phyloP scores from a whole-genome alignment of 2,113 vertebrate genomes.

The Ia io region DNA sequence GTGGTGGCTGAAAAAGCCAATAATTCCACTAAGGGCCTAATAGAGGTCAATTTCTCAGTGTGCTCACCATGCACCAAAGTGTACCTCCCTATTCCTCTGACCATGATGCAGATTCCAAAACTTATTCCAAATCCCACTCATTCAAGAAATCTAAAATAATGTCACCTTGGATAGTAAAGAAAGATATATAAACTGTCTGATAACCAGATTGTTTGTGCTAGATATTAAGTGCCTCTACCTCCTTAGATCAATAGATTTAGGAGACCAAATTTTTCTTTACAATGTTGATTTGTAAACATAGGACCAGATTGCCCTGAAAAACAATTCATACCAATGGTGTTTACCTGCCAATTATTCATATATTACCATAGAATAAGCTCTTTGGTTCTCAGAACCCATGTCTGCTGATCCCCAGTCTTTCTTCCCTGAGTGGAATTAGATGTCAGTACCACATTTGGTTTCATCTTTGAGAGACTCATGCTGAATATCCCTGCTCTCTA shows the following conservation, averaged over 20 bases:
- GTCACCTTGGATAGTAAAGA: neutral
- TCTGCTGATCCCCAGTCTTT: neutral
- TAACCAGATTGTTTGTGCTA: neutral
- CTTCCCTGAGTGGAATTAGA: neutral
- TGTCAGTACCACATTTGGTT: neutral
- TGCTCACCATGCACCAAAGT: neutral
- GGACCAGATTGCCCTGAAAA: neutral
- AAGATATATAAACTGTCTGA: neutral
- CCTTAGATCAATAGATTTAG: neutral
- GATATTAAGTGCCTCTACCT: neutral
- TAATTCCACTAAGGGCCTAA: neutral
- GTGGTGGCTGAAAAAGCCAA: neutral
- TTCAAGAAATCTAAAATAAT: neutral
- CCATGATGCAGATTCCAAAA: neutral
- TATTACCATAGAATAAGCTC: neutral
- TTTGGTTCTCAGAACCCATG: neutral
- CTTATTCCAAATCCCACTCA: neutral
- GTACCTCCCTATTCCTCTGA: rapidly evolving
- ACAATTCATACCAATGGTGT: neutral
- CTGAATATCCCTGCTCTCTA: neutral
- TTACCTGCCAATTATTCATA: neutral
- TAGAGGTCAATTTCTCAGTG: neutral
- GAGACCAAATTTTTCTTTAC: neutral
- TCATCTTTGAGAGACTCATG: neutral
- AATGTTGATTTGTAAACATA: neutral